Conservation (phyloP, 1,140 invertebrate species). For the Musca vetustissima region DNA sequence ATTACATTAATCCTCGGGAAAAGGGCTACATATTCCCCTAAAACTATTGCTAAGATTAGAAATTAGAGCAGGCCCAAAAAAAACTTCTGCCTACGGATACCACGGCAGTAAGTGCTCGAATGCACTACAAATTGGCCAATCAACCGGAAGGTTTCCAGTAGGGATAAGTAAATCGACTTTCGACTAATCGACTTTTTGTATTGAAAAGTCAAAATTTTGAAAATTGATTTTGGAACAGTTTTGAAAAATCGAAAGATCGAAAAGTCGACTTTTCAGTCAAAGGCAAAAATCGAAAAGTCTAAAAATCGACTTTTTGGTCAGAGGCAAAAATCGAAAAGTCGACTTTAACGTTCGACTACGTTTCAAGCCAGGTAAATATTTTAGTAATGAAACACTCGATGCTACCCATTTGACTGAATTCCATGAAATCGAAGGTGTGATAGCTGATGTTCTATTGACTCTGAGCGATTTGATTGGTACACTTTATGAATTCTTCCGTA, state of each 20-base stretch:
- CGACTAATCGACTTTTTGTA: too few relatives aligned
- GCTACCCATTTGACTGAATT: constrained; percentile 99
- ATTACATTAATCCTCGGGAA: constrained; percentile 87
- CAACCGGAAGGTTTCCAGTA: constrained; percentile 70
- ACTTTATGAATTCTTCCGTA: constrained; percentile 90
- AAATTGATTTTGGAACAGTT: too few relatives aligned
- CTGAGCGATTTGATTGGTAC: constrained; percentile 92
- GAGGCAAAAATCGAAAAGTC: too few relatives aligned
- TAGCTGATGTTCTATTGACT: constrained; percentile 88
- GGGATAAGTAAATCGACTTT: too few relatives aligned
- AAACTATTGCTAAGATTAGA: constrained; percentile 94
- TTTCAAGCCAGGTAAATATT: constrained; percentile 93
- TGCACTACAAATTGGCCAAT: constrained; percentile 89
- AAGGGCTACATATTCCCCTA: constrained; percentile 73
- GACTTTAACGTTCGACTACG: too few relatives aligned
- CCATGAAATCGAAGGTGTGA: constrained; percentile 96
- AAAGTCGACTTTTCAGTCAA: too few relatives aligned
- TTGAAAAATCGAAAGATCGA: too few relatives aligned
- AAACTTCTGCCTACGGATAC: constrained; percentile 97
- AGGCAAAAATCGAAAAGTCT: too few relatives aligned
- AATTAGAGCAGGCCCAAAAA: constrained; percentile 92
- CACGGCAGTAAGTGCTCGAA: constrained; percentile 93
- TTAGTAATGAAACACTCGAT: constrained; percentile 98
- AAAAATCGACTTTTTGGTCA: too few relatives aligned
- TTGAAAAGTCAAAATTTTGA: too few relatives aligned